Base-by-base conservation (phyloP, 2,797 vertebrate species). In the Sebastes diploproa region DNA sequence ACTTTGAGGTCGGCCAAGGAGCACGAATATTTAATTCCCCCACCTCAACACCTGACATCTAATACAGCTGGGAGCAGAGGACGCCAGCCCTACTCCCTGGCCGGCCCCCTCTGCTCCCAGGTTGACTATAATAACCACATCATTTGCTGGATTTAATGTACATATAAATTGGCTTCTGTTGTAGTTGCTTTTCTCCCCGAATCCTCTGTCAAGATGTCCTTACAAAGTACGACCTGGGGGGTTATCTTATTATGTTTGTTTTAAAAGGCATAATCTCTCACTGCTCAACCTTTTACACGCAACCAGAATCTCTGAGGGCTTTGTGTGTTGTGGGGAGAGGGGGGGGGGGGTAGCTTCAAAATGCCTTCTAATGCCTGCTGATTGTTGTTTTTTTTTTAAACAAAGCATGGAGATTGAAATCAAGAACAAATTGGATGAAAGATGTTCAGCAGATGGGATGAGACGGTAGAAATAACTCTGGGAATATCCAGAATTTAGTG, bases 181-280 rank as follows among this genome's bases (percentile, higher is more conserved):
- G 75, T 75, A 68, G 74, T 85, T 92, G 74, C 70, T 78, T 77
- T 85, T 69, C 75, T 64, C 59, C 25, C 50, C 18, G 71, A 86
- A 82, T 73, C 64, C 54, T 84, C 78, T 85, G 73, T 84, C 80
- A 88, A 87, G 78, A 85, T 82, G 74, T 89, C 67, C 60, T 85
- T 66, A 75, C 77, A 78, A 77, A 4, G 10, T 72, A 77, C 27
- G 10, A 87, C 86, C 79, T 75, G 75, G 36, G 84, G 90, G 84
- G 88, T 91, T 90, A 89, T 89, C 55, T 91, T 85, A 87, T 86
- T 90, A 83, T 78, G 72, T 91, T 91, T 92, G 84, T 90, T 92
- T 91, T 88, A 88, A 89, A 82, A 74, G 34, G 69, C 85, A 80
- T 84, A 54, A 83, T 84, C 85, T 83, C 72, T 90, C 82, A 72